Conservation (phyloP, 2,113 vertebrate genomes). For the Loxodonta africana region DNA sequence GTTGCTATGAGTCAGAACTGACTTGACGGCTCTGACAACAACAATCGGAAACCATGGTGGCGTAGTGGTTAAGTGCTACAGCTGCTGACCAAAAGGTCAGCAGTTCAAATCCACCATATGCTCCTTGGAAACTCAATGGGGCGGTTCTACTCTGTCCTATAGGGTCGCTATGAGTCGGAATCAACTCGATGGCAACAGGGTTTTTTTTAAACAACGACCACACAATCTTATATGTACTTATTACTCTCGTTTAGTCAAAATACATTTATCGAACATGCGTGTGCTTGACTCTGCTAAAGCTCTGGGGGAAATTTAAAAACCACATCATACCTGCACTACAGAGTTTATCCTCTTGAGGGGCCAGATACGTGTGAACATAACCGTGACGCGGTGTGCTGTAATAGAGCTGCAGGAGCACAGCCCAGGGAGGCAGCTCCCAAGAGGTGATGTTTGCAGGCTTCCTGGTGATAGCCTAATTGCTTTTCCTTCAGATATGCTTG, state of each 20-base stretch:
- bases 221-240: background rate
- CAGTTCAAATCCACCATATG: too few relatives aligned
- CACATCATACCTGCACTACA: background rate
- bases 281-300: background rate
- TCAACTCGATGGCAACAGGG: too few relatives aligned
- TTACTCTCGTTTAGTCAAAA: background rate
- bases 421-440: background rate
- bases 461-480: background rate
- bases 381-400: too few relatives aligned
- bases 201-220: too few relatives aligned
- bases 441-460: background rate
- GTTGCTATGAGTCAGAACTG: too few relatives aligned
- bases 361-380: background rate
- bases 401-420: background rate
- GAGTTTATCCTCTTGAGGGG: background rate
- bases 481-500: background rate
- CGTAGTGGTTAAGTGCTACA: too few relatives aligned
- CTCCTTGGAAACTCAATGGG: too few relatives aligned
- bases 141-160: too few relatives aligned
- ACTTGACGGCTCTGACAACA: too few relatives aligned
- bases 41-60: too few relatives aligned
- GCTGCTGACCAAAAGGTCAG: too few relatives aligned
- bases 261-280: background rate
- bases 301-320: background rate
- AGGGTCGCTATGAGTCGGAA: too few relatives aligned